Evolutionary conservation across 37 sponge, comb jelly and placozoan genomes (phyloP).

Genomic region (Geodia barretti): DNA sequence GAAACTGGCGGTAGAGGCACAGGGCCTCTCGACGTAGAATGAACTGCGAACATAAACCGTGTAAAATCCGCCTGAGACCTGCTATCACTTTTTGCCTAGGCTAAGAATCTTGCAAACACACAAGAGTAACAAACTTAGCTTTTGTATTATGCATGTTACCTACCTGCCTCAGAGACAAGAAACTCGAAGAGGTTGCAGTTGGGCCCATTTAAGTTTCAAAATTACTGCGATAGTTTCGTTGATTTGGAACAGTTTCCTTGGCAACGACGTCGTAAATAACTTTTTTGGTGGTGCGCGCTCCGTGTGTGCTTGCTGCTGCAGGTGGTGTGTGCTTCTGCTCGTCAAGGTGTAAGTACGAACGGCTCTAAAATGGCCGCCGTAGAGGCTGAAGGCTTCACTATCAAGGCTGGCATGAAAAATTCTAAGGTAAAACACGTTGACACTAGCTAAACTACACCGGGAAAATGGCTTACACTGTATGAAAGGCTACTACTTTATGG

Average conservation of each 20-base stretch:
- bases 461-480: too few species aligned
- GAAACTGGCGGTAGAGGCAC: constrained; percentile 49
- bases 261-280: background rate
- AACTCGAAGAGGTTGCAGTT: too few species aligned
- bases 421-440: constrained; percentile 43
- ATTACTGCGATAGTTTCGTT: background rate
- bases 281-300: background rate
- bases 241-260: background rate
- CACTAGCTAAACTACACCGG: too few species aligned
- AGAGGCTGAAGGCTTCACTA: constrained; percentile 81
- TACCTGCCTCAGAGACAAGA: background rate
- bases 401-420: constrained; percentile 92
- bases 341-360: background rate
- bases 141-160: background rate
- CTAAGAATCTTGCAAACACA: background rate
- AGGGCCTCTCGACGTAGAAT: constrained; percentile 37
- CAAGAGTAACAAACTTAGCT: too few species aligned
- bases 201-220: background rate
- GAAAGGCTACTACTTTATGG: too few species aligned
- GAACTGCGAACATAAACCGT: constrained; percentile 20
- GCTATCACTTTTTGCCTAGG: too few species aligned
- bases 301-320: too few species aligned
- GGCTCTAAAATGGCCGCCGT: background rate
- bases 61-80: too few species aligned
- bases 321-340: too few species aligned